Evolutionary conservation across 2,797 vertebrate genomes (phyloP), one percentile per base, ranked within the genome.

Genomic region (Crenuchus spilurus): DNA sequence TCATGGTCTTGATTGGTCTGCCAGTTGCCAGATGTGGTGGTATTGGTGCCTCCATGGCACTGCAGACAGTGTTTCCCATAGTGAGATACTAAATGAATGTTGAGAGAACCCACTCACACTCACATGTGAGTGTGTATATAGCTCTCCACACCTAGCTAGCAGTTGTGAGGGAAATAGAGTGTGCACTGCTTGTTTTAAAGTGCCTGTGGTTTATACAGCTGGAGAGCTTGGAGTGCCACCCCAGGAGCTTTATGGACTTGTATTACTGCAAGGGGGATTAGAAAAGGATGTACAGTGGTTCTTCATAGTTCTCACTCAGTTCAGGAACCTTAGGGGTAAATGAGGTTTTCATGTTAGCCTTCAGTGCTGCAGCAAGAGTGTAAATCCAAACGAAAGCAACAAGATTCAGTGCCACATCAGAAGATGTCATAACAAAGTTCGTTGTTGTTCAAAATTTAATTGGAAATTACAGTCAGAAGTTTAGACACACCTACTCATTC

Each of bases 101-200:
- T n/a, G n/a, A n/a, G n/a, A 35, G 22, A 20, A 13, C 37, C 39
- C 48, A 49, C 52, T 67, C 44, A 54, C 63, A 61, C 46, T 54
- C 4, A 42, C 61, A 18, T 46, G 13, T 6, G 6, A 30, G 44
- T 35, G 16, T 68, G 37, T 31, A 28, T 30, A 26, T 48, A 37
- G 26, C 37, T 68, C 54, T 52, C 58, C 48, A 46, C 60, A 70
- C 48, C 65, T 49, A 46, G 28, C 28, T 58, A 63, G 80, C 76
- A 78, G 77, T 61, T 78, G 80, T 78, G 8, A 44, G 26, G 48
- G 42, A 75, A 64, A 82, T 84, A 80, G 82, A 84, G 85, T 83
- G 85, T 48, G 78, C 86, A 75, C 80, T 84, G 84, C 87, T 92
- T 90, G 85, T 86, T 90, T 89, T 88, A 78, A 86, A 87, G 84